Base-by-base conservation (phyloP, 2,113 vertebrate genomes). In the Rhinogobius similis region DNA sequence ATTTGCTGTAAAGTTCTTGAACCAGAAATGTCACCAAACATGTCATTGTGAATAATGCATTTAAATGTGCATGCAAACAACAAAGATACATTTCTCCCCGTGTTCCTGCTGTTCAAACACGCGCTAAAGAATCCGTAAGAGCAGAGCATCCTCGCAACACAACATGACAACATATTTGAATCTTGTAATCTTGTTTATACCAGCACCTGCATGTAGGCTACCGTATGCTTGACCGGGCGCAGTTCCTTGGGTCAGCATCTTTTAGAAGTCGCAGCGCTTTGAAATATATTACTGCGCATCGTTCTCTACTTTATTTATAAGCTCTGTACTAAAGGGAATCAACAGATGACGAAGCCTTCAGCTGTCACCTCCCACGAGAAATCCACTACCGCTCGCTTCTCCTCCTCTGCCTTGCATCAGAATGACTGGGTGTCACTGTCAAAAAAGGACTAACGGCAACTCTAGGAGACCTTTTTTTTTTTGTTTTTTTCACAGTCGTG, bases 321-420 rank as follows among this genome's bases (percentile, higher is more conserved):
- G 73, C 26, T 32, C 75, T 73, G 9, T 53, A 79, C 68, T 68
- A 44, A 72, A 27, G 73, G n/a, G 68, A 78, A 55, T 50, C 61
- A 77, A 77, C 72, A 83, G 77, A 85, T 79, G 72, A 85, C 76
- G 75, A 82, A 72, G 44, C 74, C 14, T 13, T 85, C 77, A 85
- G 75, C 76, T 71, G 81, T 89, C 86, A 75, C 27, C 77, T 72
- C 76, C 65, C 65, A 67, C 68, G 63, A 67, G 32, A 68, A 76
- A 82, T 76, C 41, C 62, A 41, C 55, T 69, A 61, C 77, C 58
- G 53, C 75, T 50, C 78, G 70, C 65, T 65, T 68, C 72, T 79
- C 65, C 55, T 27, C 32, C 26, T 0, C 10, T 66, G 73, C 41
- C 56, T 81, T 80, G 64, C 75, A 75, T 85, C 75, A 67, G 72